A percentile compares a stretch with the other conserved stretches of the same genome.
phyloP scores from a whole-genome alignment of 2,113 vertebrate genomes.

The Channa argus region DNA sequence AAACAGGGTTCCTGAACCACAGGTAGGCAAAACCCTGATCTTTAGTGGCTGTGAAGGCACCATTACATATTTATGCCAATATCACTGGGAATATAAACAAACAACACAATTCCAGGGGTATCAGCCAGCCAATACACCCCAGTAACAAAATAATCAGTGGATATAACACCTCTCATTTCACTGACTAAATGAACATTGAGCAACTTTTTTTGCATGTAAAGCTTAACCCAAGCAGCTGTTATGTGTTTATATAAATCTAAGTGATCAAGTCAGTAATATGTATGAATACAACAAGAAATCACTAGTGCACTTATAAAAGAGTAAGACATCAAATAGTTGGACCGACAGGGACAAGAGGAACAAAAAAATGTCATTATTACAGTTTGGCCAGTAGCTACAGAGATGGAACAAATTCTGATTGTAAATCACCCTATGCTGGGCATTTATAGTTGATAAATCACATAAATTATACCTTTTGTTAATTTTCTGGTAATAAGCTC shows the following conservation, averaged over 20 bases:
- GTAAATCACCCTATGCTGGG: background rate
- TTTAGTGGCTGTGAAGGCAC: conserved; percentile 63
- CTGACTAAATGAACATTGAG: background rate
- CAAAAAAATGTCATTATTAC: background rate
- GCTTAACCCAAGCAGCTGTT: background rate
- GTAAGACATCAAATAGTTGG: background rate
- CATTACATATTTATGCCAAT: conserved; percentile 43
- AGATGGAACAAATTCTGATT: background rate
- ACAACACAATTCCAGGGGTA: conserved; percentile 4
- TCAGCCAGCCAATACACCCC: conserved; percentile 48
- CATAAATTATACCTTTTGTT: background rate
- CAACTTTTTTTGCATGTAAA: background rate
- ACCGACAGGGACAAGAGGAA: background rate
- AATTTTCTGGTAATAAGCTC: background rate
- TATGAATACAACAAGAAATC: background rate
- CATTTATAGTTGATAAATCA: background rate
- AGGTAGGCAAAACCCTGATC: conserved; percentile 39
- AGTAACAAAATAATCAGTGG: conserved; percentile 8
- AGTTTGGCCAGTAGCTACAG: background rate
- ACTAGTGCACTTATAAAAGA: background rate
- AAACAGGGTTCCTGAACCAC: conserved; percentile 18
- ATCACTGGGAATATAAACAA: conserved; percentile 28
- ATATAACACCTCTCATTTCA: conserved; percentile 5
- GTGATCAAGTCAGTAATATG: conserved; percentile 3
- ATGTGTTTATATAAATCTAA: conserved; percentile 1